Conservation (phyloP, 2,797 vertebrate species). For the Poeciliopsis gracilis region DNA sequence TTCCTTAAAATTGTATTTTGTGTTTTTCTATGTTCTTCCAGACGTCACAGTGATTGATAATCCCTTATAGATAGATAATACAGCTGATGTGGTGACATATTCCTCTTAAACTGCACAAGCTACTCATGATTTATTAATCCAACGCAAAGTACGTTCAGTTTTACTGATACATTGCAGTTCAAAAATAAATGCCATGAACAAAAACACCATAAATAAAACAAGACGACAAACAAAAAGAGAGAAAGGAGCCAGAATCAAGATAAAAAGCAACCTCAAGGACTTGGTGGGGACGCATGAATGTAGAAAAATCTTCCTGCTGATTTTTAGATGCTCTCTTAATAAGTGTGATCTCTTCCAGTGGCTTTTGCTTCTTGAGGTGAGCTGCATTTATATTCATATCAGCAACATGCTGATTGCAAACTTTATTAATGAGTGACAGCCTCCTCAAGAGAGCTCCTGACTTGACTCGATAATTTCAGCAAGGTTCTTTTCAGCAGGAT, state of each 20-base stretch:
- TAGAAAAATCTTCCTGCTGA: background rate
- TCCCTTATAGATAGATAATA: background rate
- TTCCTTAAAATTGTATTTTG: background rate
- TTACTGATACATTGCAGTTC: background rate
- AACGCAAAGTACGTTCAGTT: background rate
- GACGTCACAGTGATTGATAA: background rate
- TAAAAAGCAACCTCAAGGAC: background rate
- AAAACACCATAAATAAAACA: background rate
- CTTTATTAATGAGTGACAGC: background rate
- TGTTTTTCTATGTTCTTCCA: background rate
- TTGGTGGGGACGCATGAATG: background rate
- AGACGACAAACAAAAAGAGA: background rate
- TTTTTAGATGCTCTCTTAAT: background rate
- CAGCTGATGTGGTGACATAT: background rate
- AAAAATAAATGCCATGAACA: background rate
- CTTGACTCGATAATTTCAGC: background rate
- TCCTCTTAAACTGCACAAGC: background rate
- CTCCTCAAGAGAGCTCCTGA: background rate
- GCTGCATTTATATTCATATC: background rate
- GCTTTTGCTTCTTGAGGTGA: background rate
- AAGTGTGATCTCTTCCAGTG: background rate
- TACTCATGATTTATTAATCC: background rate
- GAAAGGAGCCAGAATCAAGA: background rate
- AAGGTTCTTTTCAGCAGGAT: background rate
- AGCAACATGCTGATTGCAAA: background rate